Percentiles rank a stretch among this genome's conserved stretches.
phyloP scores from a whole-genome alignment of 1,140 invertebrate species.

The Pectinophora gossypiella region DNA sequence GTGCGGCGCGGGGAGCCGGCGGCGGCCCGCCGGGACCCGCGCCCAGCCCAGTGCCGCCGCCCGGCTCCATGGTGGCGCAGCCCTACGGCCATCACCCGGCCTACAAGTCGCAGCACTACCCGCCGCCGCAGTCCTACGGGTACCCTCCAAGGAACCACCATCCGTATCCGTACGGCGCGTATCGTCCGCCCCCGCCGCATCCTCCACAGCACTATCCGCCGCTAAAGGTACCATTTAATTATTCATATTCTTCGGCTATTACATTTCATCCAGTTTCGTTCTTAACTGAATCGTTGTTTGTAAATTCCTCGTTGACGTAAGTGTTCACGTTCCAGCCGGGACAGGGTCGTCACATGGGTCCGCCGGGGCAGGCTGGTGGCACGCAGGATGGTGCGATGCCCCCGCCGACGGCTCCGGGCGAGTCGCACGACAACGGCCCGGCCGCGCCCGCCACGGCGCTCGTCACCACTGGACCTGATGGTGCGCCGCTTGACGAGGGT shows the following conservation, averaged over 20 bases:
- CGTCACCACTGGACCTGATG: conserved; percentile 91
- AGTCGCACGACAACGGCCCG: conserved; percentile 78
- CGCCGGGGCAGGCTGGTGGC: conserved; percentile 28
- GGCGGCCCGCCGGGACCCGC: conserved; percentile 71
- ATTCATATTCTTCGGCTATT: not conserved
- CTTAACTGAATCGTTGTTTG: no score
- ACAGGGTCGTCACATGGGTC: conserved; percentile 55
- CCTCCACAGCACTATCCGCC: conserved; percentile 58
- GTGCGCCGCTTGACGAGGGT: conserved; percentile 89
- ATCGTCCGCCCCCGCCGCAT: conserved; percentile 54
- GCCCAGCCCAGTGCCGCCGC: conserved; percentile 41
- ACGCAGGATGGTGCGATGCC: conserved; percentile 53
- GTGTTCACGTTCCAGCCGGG: conserved; percentile 32
- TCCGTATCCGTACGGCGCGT: conserved; percentile 52
- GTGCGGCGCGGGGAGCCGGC: conserved; percentile 80
- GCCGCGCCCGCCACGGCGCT: conserved; percentile 86
- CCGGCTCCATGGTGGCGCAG: conserved; percentile 69
- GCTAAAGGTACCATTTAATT: conserved; percentile 35
- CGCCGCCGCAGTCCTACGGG: conserved; percentile 53
- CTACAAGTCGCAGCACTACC: conserved; percentile 66
- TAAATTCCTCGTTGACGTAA: no score
- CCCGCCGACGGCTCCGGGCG: conserved; percentile 78
- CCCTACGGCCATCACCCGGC: conserved; percentile 74
- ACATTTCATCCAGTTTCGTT: no score
- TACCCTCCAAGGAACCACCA: conserved; percentile 65